Percentiles rank a stretch among this genome's conserved stretches.
Conservation (phyloP, 2,797 vertebrate species). For the Peromyscus nudipes region DNA sequence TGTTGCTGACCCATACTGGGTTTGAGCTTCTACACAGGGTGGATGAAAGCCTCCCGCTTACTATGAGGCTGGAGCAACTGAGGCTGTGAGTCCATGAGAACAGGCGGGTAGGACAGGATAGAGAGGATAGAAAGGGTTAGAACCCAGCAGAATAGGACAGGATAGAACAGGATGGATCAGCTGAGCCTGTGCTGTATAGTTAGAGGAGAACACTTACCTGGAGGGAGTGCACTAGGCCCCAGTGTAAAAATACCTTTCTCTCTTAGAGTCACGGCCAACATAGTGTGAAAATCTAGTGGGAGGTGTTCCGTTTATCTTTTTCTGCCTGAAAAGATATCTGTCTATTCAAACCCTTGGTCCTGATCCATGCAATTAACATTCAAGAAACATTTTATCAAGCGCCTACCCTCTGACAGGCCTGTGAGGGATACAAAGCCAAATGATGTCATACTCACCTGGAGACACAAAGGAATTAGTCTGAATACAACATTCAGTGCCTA, state of each 20-base stretch:
- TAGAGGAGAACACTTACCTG: not conserved
- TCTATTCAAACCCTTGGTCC: not conserved
- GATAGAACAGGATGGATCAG: not conserved
- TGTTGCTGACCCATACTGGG: not conserved
- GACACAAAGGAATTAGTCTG: not conserved
- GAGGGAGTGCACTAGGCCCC: not conserved
- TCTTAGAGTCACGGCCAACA: not conserved
- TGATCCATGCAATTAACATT: not conserved
- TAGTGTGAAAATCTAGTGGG: not conserved
- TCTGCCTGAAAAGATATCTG: not conserved
- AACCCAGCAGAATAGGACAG: not conserved
- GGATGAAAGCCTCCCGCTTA: not conserved
- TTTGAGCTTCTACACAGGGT: not conserved
- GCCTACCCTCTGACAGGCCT: not conserved
- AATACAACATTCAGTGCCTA: not conserved
- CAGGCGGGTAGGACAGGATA: too few relatives aligned
- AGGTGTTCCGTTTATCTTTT: constrained; percentile 11
- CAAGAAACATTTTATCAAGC: not conserved
- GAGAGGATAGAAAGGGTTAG: not conserved
- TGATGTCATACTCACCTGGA: too few relatives aligned
- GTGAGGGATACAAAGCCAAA: not conserved
- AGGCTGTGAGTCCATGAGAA: not conserved
- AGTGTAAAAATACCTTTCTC: not conserved
- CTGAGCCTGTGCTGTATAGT: too few relatives aligned
- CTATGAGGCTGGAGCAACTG: not conserved